Percentiles rank a stretch among this genome's conserved stretches.
Evolutionary conservation across 2,797 vertebrate genomes (phyloP).

Genomic region (Rhabdophis nuchalis): DNA sequence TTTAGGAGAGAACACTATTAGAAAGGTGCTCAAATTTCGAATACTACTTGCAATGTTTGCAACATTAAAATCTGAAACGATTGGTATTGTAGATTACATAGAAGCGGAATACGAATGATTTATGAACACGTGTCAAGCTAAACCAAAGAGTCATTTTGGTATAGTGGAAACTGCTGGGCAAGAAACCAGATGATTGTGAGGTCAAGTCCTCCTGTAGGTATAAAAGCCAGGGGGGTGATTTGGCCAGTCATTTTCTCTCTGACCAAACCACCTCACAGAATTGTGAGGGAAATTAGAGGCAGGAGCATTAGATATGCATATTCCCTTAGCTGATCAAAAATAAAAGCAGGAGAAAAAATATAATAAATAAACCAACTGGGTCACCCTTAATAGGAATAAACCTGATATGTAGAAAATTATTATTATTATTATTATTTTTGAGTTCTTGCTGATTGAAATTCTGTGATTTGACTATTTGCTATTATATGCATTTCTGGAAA

Average conservation of each 20-base stretch:
- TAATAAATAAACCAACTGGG: neutral
- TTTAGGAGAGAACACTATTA: neutral
- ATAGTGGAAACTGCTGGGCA: neutral
- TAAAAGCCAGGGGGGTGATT: neutral
- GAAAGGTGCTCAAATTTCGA: neutral
- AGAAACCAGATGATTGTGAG: neutral
- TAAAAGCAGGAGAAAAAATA: neutral
- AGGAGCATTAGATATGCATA: neutral
- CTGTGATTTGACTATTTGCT: neutral
- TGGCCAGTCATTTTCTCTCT: neutral
- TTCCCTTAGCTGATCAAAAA: neutral
- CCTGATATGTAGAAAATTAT: neutral
- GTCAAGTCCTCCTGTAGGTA: neutral
- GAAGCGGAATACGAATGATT: neutral
- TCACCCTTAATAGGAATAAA: neutral
- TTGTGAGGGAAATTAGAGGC: neutral
- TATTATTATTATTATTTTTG: no score
- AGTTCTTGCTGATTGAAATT: neutral
- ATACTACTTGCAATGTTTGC: neutral
- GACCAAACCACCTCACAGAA: neutral
- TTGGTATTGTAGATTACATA: neutral
- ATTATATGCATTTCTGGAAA: neutral
- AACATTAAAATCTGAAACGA: neutral
- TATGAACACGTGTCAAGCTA: neutral
- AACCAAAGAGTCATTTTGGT: neutral